These are phyloP conservation scores for Paelopatides confundens DNA, from an alignment of 53 echinoderm and acorn worm species.

Conservation along the genomic window DNA sequence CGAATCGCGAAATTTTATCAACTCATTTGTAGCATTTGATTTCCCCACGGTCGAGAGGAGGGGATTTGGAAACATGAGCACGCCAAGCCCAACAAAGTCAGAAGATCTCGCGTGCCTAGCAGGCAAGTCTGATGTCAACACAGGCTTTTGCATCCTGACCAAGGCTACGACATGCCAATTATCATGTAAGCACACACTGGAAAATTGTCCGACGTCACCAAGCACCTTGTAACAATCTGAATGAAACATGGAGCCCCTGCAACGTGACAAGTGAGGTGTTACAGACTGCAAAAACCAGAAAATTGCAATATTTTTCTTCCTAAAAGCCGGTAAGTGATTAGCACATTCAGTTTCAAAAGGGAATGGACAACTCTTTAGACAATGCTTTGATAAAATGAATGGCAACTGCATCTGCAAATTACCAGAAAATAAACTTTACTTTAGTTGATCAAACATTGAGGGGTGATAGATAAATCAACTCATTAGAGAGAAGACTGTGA, in stretches of 20 bases:
- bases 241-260: slow-evolving; percentile 39
- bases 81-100: slow-evolving; percentile 18
- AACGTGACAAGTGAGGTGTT: slow-evolving; percentile 43
- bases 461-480: slow-evolving; percentile 35
- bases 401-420: slow-evolving; percentile 50
- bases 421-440: slow-evolving; percentile 56
- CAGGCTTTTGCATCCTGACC: slow-evolving; percentile 13
- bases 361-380: background rate
- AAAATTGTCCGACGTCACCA: slow-evolving; percentile 48
- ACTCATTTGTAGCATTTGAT: slow-evolving; percentile 53
- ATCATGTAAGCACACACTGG: slow-evolving; percentile 58
- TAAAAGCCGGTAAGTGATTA: slow-evolving; percentile 24
- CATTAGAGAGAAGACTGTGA: slow-evolving; percentile 10
- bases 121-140: slow-evolving; percentile 11
- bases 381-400: slow-evolving; percentile 5
- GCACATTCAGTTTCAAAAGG: slow-evolving; percentile 1
- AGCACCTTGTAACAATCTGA: slow-evolving; percentile 25
- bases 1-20: slow-evolving; percentile 54
- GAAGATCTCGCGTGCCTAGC: background rate
- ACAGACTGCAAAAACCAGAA: slow-evolving; percentile 43
- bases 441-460: slow-evolving; percentile 23
- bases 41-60: slow-evolving; percentile 38
- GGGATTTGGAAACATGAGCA: slow-evolving; percentile 52
- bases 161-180: slow-evolving; percentile 48
- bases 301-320: slow-evolving; percentile 28